Conservation (phyloP, 2,797 vertebrate genomes). For the Zenarchopterus dispar region DNA sequence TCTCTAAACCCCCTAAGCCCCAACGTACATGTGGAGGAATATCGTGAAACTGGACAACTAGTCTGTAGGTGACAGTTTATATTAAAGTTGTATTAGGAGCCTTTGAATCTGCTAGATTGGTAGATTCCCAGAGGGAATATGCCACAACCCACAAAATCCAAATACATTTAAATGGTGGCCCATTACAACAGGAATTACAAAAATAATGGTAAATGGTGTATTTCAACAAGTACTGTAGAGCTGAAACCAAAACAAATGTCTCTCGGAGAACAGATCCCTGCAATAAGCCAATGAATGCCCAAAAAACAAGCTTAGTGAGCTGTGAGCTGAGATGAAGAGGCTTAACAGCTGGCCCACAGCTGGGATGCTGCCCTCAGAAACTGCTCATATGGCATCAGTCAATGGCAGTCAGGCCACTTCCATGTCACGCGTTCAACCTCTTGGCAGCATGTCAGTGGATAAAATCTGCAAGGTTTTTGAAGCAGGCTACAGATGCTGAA, state of each 20-base stretch:
- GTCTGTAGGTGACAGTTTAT: too few relatives aligned
- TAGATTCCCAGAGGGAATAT: not conserved
- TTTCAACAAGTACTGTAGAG: not conserved
- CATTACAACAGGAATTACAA: too few relatives aligned
- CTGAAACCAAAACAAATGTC: not conserved
- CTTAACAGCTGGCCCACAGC: slow-evolving; percentile 62
- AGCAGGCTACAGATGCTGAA: slow-evolving; percentile 1
- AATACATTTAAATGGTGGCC: too few relatives aligned
- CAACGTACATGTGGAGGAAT: too few relatives aligned
- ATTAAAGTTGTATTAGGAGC: too few relatives aligned
- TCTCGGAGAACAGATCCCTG: not conserved
- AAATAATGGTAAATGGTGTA: not conserved
- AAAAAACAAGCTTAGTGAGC: slow-evolving; percentile 18
- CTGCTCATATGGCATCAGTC: slow-evolving; percentile 31
- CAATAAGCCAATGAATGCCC: slow-evolving; percentile 5
- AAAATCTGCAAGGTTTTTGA: slow-evolving; percentile 40
- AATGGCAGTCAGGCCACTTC: slow-evolving; percentile 32
- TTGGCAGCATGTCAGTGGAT: slow-evolving; percentile 39
- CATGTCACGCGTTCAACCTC: slow-evolving; percentile 26
- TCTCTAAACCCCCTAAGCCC: too few relatives aligned
- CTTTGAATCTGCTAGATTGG: too few relatives aligned
- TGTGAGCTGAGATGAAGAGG: slow-evolving; percentile 35
- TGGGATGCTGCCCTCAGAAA: slow-evolving; percentile 52
- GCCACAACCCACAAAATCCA: not conserved
- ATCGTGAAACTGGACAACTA: too few relatives aligned